phyloP scores from a whole-genome alignment of 2,113 vertebrate genomes.

The Columbina picui region DNA sequence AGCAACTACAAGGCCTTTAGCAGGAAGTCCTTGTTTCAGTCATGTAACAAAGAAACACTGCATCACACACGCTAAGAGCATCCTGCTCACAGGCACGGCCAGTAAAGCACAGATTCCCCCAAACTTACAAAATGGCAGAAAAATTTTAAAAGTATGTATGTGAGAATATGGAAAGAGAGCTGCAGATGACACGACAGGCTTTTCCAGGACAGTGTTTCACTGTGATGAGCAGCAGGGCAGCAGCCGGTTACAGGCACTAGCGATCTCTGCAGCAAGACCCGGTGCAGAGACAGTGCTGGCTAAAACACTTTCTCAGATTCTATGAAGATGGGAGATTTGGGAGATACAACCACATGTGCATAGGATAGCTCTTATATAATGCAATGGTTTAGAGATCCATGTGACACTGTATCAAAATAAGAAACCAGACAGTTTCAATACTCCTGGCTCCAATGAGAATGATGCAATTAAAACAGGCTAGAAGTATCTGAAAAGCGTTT shows the following conservation, averaged over 20 bases:
- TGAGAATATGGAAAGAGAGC: not conserved
- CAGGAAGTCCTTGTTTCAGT: not conserved
- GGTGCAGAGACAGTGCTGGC: not conserved
- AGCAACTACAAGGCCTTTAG: not conserved
- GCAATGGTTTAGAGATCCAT: not conserved
- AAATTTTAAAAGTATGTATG: not conserved
- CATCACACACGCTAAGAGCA: not conserved
- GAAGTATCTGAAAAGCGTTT: not conserved
- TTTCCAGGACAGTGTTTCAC: not conserved
- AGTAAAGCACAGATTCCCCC: not conserved
- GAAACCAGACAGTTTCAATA: not conserved
- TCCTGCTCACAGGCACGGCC: not conserved
- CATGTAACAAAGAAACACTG: not conserved
- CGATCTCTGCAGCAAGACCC: not conserved
- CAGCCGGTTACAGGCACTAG: fast-evolving
- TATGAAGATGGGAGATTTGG: not conserved
- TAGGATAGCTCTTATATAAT: not conserved
- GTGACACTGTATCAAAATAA: not conserved
- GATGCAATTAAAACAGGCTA: not conserved
- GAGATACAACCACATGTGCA: not conserved
- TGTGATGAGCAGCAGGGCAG: not conserved
- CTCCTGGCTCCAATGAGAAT: not conserved
- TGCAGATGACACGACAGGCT: not conserved
- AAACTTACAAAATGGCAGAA: not conserved
- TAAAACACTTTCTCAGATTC: not conserved